A percentile compares a stretch with the other conserved stretches of the same genome.
Conservation (phyloP, 2,113 vertebrate species). For the Eurystomus gularis region DNA sequence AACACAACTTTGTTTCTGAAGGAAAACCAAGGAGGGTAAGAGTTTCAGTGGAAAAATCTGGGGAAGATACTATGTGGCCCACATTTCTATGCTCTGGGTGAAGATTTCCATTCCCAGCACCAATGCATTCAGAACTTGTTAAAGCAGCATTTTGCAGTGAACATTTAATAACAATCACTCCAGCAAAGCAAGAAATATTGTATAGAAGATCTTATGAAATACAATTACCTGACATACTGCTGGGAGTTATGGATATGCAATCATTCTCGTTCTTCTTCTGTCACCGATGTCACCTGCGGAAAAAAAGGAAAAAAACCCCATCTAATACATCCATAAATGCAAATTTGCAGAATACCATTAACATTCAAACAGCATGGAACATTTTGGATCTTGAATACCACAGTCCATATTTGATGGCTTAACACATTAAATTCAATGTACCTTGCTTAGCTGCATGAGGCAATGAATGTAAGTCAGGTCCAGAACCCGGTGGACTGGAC, state of each 20-base stretch:
- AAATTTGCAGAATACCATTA: not conserved
- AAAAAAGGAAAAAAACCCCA: not conserved
- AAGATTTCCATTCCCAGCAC: not conserved
- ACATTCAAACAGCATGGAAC: not conserved
- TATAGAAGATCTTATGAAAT: not conserved
- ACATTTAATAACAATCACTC: not conserved
- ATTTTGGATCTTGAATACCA: not conserved
- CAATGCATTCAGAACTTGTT: not conserved
- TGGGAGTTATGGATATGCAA: constrained; percentile 78
- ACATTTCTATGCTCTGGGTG: not conserved
- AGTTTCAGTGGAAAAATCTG: not conserved
- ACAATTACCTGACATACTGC: constrained; percentile 82
- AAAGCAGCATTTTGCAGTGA: not conserved
- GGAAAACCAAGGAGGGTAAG: not conserved
- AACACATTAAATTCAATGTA: not conserved
- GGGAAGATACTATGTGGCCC: not conserved
- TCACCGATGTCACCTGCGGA: constrained; percentile 70
- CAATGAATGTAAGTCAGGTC: not conserved
- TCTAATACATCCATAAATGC: not conserved
- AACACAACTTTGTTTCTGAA: not conserved
- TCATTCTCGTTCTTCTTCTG: constrained; percentile 70
- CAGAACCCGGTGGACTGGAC: not conserved
- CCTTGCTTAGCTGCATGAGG: not conserved
- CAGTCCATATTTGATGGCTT: not conserved
- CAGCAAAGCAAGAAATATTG: not conserved